Evolutionary conservation across 2,797 vertebrate genomes (phyloP).

Genomic region (Chrosomus eos): DNA sequence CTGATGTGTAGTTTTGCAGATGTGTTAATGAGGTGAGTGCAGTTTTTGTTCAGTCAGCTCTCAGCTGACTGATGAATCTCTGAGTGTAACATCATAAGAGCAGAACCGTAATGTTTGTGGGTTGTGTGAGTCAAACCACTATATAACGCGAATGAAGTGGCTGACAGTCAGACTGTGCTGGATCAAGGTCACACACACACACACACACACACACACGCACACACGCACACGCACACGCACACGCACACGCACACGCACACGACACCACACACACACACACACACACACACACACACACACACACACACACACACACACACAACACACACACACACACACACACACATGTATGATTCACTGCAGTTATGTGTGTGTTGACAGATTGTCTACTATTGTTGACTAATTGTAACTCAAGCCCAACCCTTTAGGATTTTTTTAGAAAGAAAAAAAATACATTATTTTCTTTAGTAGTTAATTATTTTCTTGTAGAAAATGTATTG

Average conservation of each 20-base stretch:
- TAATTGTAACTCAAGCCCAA: neutral
- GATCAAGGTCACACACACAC: neutral
- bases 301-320: no score
- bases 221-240: no score
- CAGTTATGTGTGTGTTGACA: neutral
- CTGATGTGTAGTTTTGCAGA: slow-evolving; percentile 21
- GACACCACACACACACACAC: no score
- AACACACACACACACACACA: no score
- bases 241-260: no score
- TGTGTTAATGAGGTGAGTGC: slow-evolving; percentile 24
- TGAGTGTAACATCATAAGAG: slow-evolving; percentile 51
- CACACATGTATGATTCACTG: neutral
- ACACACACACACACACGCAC: no score
- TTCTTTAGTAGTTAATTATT: no score
- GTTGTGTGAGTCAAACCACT: slow-evolving; percentile 59
- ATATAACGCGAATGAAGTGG: slow-evolving; percentile 48
- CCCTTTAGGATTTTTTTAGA: no score
- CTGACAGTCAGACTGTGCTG: slow-evolving; percentile 36
- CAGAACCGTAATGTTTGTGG: slow-evolving; percentile 49
- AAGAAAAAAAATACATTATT: no score
- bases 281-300: no score
- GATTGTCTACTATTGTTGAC: no score
- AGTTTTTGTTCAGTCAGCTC: slow-evolving; percentile 30
- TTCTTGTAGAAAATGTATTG: no score
- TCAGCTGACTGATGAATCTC: slow-evolving; percentile 43